These are phyloP conservation scores for Drosophila demipolita DNA, from an alignment of 2,888 invertebrate species.

Conservation along the genomic window DNA sequence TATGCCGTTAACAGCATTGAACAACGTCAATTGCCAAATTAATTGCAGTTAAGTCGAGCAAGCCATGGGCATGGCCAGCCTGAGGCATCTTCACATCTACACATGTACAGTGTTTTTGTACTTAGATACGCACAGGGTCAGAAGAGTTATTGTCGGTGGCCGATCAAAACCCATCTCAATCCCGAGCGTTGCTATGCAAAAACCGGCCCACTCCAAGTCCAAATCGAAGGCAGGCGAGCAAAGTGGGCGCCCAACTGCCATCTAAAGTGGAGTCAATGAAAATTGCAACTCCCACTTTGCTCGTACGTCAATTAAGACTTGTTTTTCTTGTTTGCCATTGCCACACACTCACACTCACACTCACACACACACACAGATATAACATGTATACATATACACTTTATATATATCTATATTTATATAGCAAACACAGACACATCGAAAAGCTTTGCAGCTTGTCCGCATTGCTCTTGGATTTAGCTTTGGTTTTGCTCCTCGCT, in stretches of 20 bases:
- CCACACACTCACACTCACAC: conserved; percentile 13
- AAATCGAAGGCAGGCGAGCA: conserved; percentile 17
- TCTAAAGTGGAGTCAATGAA: conserved; percentile 84
- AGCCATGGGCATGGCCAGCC: conserved; percentile 14
- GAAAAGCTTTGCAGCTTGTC: conserved; percentile 58
- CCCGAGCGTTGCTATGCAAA: conserved; percentile 13
- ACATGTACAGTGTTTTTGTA: neutral
- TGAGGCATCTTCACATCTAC: neutral
- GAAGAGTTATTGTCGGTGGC: conserved; percentile 8
- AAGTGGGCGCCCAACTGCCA: conserved; percentile 51
- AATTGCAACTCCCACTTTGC: conserved; percentile 83
- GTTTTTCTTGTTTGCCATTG: conserved; percentile 50
- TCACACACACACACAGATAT: conserved; percentile 7
- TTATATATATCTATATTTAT: neutral
- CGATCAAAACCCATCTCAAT: conserved; percentile 28
- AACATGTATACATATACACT: neutral
- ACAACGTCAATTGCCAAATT: conserved; percentile 83
- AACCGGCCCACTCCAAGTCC: conserved; percentile 5
- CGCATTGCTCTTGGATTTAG: conserved; percentile 58
- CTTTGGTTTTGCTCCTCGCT: conserved; percentile 41
- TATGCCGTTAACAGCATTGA: conserved; percentile 20
- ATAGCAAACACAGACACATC: conserved; percentile 20
- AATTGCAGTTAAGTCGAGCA: conserved; percentile 84
- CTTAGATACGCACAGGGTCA: neutral
- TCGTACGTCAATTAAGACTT: conserved; percentile 84